Base-by-base conservation (phyloP, 2,888 invertebrate species). In the Mantis religiosa region DNA sequence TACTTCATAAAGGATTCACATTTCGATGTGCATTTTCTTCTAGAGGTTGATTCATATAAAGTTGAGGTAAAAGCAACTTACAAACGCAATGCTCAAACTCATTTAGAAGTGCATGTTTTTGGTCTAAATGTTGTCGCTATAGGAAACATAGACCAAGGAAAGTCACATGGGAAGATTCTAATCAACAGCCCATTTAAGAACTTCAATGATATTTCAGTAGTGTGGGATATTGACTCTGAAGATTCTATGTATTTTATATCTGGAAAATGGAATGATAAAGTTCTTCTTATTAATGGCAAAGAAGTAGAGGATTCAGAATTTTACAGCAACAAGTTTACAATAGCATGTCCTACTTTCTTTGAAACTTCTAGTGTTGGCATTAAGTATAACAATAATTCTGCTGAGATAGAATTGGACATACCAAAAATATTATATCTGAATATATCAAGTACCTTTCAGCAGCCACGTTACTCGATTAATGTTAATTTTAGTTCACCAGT, bases 51-150 rank as follows among this genome's bases (percentile, higher is more conserved):
- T n/a, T 90, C 87, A 25, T 25, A 85, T 4, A 84, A 88, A 71
- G 85, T 91, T 14, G n/a, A 85, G 4, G 30, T 90, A 28, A 90
- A 90, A 82, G 89, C 89, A 82, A 71, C 54, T 71, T 71, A 71
- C 25, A 71, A 71, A 6, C 25, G 20, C 20, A 71, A 71, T 71
- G 54, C 20, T 47, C 30, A 30, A 15, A 28, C n/a, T 20, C 83
- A 90, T 34, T 25, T 90, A 15, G 83, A 83, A 34, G 85, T 87
- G n/a, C n/a, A 54, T 20, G 34, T 87, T 28, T 88, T 84, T 20
- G 47, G 54, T 28, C n/a, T 89, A 12, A 88, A 85, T 54, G 28
- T 88, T 27, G 28, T 84, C 3, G 84, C 54, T 30, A 86, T 71
- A 30, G 90, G 88, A n/a, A 47, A 28, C 8, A 27, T 89, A 7